phyloP scores from a whole-genome alignment of 2,888 invertebrate species.

The Smittia sp. region DNA sequence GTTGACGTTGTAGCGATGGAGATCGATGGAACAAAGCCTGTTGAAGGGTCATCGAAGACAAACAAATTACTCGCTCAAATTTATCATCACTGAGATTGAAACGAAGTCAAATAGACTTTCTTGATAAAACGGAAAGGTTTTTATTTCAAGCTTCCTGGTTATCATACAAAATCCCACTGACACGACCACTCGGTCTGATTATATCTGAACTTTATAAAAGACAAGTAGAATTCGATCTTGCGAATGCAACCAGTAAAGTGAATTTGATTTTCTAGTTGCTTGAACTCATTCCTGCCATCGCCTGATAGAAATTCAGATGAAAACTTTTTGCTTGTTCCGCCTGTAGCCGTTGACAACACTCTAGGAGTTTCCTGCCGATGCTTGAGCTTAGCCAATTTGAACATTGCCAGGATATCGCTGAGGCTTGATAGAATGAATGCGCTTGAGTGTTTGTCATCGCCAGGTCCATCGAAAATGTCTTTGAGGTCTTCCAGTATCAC shows the following conservation, averaged over 20 bases:
- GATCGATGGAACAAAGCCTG: neutral
- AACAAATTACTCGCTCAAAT: neutral
- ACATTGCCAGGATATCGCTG: slow-evolving; percentile 62
- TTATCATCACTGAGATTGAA: neutral
- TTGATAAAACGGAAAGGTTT: no score
- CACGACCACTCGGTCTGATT: no score
- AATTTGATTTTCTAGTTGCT: slow-evolving; percentile 57
- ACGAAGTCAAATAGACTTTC: neutral
- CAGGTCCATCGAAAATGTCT: slow-evolving; percentile 62
- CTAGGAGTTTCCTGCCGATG: slow-evolving; percentile 44
- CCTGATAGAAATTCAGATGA: slow-evolving; percentile 55
- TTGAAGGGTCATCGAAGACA: neutral
- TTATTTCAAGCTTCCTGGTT: no score
- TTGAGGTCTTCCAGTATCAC: slow-evolving; percentile 62
- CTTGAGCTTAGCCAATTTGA: slow-evolving; percentile 54
- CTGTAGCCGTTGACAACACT: slow-evolving; percentile 44
- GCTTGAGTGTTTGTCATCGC: slow-evolving; percentile 52
- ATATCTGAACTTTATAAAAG: slow-evolving; percentile 56
- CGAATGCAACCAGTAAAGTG: slow-evolving; percentile 55
- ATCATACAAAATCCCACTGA: no score
- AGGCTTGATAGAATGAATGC: slow-evolving; percentile 64
- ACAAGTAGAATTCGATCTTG: slow-evolving; percentile 71
- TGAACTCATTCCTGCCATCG: slow-evolving; percentile 58
- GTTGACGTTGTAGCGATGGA: neutral
- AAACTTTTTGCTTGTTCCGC: slow-evolving; percentile 44